Base-by-base conservation (phyloP, 1,140 invertebrate species). In the Drosophila repletoides region DNA sequence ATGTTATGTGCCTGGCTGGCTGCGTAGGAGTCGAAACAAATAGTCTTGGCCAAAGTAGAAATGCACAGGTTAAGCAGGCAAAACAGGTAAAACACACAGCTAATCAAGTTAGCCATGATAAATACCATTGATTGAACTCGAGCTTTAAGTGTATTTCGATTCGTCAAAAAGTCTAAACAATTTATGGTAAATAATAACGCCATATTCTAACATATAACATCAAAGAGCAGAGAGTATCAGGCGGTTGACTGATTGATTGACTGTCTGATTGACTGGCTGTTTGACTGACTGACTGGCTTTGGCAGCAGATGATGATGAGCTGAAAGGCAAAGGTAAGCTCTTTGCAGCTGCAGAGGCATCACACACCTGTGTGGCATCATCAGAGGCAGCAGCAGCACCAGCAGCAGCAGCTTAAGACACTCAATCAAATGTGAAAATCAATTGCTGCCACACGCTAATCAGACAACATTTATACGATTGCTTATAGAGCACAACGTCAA, bases 401-500 rank as follows among this genome's bases (percentile, higher is more conserved):
- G n/a, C n/a, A 34, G 26, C 24, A 15, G 6, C 17, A 36, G 49
- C 33, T 48, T 46, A 70, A 58, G 67, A 69, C 53, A 73, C 46
- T 69, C 70, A 64, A 69, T 70, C 70, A 64, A 64, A 70, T 69
- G 58, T 38, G 34, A 55, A 72, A 72, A 72, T 69, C 66, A 64
- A 40, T 70, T 65, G 60, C 28, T 64, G 65, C 53, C 52, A 55
- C 59, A 64, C 52, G 49, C 59, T 70, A 70, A 69, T 73, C 70
- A 64, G 52, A 69, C 52, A 64, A 59, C 66, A 65, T 69, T 70
- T 60, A 67, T 55, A 61, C 15, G 55, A 38, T 28, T 59, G 55
- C 60, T 33, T 14, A 10, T 17, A 38, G 22, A 19, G 17, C 12
- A 22, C 26, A n/a, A 28, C 34, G 15, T 40, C 40, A 59, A 59